phyloP scores from a whole-genome alignment of 2,113 vertebrate species.

The Microtus pennsylvanicus region DNA sequence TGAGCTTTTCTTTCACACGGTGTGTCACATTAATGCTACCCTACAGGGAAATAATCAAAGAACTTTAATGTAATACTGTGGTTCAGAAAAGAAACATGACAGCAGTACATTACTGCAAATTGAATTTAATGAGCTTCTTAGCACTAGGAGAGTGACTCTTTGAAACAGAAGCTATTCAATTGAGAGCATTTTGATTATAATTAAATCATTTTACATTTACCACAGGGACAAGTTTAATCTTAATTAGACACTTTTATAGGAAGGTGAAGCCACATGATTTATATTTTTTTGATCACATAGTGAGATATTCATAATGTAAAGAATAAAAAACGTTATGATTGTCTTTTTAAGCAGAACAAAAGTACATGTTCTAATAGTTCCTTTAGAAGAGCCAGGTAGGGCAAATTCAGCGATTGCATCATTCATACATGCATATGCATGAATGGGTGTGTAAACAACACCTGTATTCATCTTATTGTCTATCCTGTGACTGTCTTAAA shows the following conservation, averaged over 20 bases:
- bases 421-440: not conserved
- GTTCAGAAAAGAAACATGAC: slow-evolving; percentile 83
- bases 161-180: slow-evolving; percentile 85
- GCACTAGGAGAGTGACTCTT: slow-evolving; percentile 79
- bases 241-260: slow-evolving; percentile 78
- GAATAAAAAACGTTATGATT: slow-evolving; percentile 44
- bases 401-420: not conserved
- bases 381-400: not conserved
- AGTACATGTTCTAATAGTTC: not conserved
- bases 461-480: not conserved
- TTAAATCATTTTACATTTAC: slow-evolving; percentile 85
- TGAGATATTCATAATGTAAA: slow-evolving; percentile 35
- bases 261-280: slow-evolving; percentile 66
- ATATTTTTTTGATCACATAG: slow-evolving; percentile 61
- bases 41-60: slow-evolving; percentile 84
- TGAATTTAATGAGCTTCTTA: slow-evolving; percentile 88
- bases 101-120: slow-evolving; percentile 83
- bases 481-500: not conserved
- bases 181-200: slow-evolving; percentile 85
- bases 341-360: not conserved
- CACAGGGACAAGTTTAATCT: slow-evolving; percentile 75
- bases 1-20: slow-evolving; percentile 77
- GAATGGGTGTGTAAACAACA: not conserved
- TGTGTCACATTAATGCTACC: slow-evolving; percentile 77
- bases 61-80: slow-evolving; percentile 77